Percentiles rank a stretch among this genome's conserved stretches.
Evolutionary conservation across 2,888 invertebrate genomes (phyloP).

Genomic region (Pristionchus entomophagus): DNA sequence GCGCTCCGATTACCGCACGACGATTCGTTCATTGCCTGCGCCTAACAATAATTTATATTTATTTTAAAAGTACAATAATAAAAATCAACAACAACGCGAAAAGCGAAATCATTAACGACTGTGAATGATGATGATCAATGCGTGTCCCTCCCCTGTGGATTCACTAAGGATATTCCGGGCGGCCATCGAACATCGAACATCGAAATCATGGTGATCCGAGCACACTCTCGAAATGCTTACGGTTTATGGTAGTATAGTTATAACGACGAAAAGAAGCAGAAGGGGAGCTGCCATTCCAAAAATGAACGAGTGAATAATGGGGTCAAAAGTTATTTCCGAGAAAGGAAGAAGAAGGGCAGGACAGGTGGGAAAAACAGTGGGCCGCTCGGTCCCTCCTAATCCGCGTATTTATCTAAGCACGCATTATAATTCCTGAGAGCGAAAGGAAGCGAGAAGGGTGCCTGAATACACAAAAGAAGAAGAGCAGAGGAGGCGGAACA

Average conservation of each 20-base stretch:
- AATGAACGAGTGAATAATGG: too few species aligned
- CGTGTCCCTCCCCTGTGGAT: neutral
- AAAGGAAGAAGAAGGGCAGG: neutral
- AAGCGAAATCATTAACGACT: too few species aligned
- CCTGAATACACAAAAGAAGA: neutral
- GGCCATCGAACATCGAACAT: too few species aligned
- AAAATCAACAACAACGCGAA: neutral
- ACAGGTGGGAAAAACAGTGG: neutral
- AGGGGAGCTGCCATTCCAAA: too few species aligned
- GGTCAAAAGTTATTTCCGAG: too few species aligned
- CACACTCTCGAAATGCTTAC: too few species aligned
- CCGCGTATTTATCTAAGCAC: neutral
- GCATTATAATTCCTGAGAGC: neutral
- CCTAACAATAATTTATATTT: neutral
- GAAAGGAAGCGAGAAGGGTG: neutral
- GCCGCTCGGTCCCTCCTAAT: neutral
- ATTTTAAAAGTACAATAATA: neutral
- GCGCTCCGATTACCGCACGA: neutral
- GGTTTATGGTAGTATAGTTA: too few species aligned
- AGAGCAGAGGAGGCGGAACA: neutral
- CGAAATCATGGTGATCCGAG: too few species aligned
- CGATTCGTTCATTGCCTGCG: conserved; percentile 24
- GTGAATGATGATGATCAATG: neutral
- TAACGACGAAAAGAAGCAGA: too few species aligned
- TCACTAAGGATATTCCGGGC: neutral